Evolutionary conservation across 2,888 invertebrate species (phyloP), one percentile per base, ranked within the genome.

Genomic region (Torymus auratus): DNA sequence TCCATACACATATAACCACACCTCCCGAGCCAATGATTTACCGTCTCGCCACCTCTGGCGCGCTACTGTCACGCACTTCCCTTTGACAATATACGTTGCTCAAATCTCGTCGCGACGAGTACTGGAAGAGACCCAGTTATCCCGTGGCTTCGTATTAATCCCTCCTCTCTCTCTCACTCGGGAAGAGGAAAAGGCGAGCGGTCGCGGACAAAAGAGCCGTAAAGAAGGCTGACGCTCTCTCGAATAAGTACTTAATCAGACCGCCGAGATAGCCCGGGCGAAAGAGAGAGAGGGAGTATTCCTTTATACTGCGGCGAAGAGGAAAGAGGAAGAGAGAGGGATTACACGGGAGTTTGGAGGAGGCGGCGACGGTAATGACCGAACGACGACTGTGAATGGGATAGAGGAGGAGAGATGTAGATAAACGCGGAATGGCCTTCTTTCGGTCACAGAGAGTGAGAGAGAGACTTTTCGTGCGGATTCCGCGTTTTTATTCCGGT

Each of bases 361-460:
- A 52, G 55, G 28, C 13, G 69, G 61, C 60, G 61, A 23, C 61
- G 68, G 56, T 77, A 77, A 77, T 77, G 70, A 70, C 55, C 69
- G 41, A 17, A 67, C 58, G 72, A 67, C 58, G 41, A 41, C 41
- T 41, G 41, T 50, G 61, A 61, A 72, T 60, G n/a, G 52, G 3
- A 68, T 15, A 68, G 15, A 17, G 52, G 12, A 15, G 10, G 15
- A 78, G 72, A 83, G 78, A 82, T 82, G 78, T 73, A 81, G 82
- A 73, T 64, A 73, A 64, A 69, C 55, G 60, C 0, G n/a, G 41
- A 55, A 55, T 41, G 62, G 73, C 73, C 17, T 62, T 72, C 62
- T 56, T 73, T 64, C 50, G 41, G 52, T 0, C 41, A 41, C 1
- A 1, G 41, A 41, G 41, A 7, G 41, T 7, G 41, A 41, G 41